Evolutionary conservation across 2,888 invertebrate species (phyloP), one percentile per base, ranked within the genome.

Genomic region (Sminthurides aquaticus): DNA sequence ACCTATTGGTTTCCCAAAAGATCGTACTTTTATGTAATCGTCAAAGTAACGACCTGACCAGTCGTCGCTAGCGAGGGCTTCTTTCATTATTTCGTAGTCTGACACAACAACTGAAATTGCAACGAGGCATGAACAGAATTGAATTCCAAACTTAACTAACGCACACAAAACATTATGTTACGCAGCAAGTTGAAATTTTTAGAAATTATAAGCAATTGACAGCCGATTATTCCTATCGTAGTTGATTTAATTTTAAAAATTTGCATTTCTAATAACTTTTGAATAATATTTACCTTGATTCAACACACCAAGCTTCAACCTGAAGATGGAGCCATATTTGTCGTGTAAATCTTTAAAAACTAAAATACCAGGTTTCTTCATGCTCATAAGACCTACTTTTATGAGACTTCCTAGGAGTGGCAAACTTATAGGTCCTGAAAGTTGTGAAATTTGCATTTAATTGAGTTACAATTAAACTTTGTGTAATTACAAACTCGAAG

Each of bases 1-100:
- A 72, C 73, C 73, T 18, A 70, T 57, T 52, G 62, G 58, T 62
- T 71, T 68, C 29, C 70, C 70, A 65, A 67, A 69, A 20, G 72
- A 71, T 20, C 74, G 60, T 49, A 67, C 67, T 49, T 60, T 52
- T 27, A 71, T 64, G 57, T 67, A 69, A 25, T 62, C 52, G 29
- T 65, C 67, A 1, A 64, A 59, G 20, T 70, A 71, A 2, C 74
- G 59, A 22, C 68, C 62, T 0, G 59, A 43, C 63, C 69, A 70
- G 5, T 27, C 27, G 8, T 70, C 68, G 11, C 67, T 67, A 2
- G 48, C 28, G 1, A 73, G 27, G 3, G 69, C 65, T 34, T 69
- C 66, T 28, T 67, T 64, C 11, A 70, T 70, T 0, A 63, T 26
- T 3, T 66, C 62, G 34, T 65, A 67, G 52, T 72, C 72, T 22